phyloP scores from a whole-genome alignment of 2,888 invertebrate species.

The Synanthedon andrenaeformis region DNA sequence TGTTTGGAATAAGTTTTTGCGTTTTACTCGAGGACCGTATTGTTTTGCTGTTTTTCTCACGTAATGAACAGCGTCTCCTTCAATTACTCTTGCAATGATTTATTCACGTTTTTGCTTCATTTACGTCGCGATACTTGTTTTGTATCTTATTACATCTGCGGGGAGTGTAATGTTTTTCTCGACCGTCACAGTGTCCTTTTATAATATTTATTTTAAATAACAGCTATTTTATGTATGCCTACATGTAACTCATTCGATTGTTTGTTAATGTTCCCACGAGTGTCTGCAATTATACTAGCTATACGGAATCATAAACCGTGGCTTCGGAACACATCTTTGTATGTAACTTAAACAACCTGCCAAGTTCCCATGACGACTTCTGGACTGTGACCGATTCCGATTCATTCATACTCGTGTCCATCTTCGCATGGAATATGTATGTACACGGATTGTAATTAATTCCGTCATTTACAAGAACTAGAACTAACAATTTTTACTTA shows the following conservation, averaged over 20 bases:
- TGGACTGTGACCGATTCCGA: conserved; percentile 36
- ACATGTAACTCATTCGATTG: not conserved
- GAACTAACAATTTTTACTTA: too few species aligned
- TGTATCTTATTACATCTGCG: not conserved
- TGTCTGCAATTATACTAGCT: conserved; percentile 20
- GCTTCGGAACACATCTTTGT: conserved; percentile 24
- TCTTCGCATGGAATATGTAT: conserved; percentile 21
- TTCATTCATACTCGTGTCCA: conserved; percentile 24
- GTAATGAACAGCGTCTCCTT: conserved; percentile 21
- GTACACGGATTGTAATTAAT: conserved; percentile 1
- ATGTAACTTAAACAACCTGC: conserved; percentile 31
- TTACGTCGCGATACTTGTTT: conserved; percentile 7
- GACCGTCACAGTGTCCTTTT: too few species aligned
- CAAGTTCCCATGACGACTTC: conserved; percentile 56
- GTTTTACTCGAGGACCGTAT: conserved; percentile 9
- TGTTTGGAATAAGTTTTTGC: conserved; percentile 20
- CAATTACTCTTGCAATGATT: conserved; percentile 20
- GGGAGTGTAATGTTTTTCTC: too few species aligned
- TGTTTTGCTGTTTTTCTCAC: conserved; percentile 12
- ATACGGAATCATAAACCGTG: conserved; percentile 26
- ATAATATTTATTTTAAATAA: too few species aligned
- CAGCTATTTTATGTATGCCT: not conserved
- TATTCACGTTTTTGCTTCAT: conserved; percentile 18
- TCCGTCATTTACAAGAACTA: too few species aligned
- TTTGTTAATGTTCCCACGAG: conserved; percentile 23